Base-by-base conservation (phyloP, 2,888 invertebrate genomes). In the Dryobota labecula region DNA sequence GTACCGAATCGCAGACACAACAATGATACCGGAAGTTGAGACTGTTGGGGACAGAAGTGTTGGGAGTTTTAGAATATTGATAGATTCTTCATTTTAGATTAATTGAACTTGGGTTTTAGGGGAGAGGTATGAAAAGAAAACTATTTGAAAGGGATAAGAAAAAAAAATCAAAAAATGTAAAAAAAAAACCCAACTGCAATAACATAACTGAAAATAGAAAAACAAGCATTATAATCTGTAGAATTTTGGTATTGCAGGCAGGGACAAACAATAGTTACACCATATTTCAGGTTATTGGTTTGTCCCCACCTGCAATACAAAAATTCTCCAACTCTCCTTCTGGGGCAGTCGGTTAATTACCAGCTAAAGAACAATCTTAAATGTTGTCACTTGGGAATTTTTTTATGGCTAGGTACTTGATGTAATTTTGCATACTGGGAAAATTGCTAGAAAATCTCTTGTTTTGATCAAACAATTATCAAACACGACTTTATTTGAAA, bases 1-100 rank as follows among this genome's bases (percentile, higher is more conserved):
- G 70, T 71, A 75, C 80, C 80, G 72, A 82, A 78, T 71, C 76
- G 53, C 80, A 83, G 86, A 84, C 85, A 84, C 80, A 83, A 82
- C 83, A 65, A 45, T 68, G 67, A 73, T 62, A 58, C 72, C 76
- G 82, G 84, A 86, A 80, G 56, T 74, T 72, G n/a, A 9, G 73
- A 84, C 80, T 45, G 64, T 49, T 27, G 63, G 0, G 11, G 0
- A 57, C 76, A 70, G 13, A 80, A 86, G 78, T 75, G 78, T 57
- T 80, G 30, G 2, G 13, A 41, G 15, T 45, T 66, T 33, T n/a
- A 36, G 8, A n/a, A n/a, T 18, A 18, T 27, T 27, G 0, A 13
- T 15, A 38, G 2, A 33, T n/a, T n/a, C 9, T n/a, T 0, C 5
- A 49, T 24, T 33, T 33, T 33, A 24, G 49, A 7, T 24, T 57